phyloP scores from a whole-genome alignment of 2,888 invertebrate species.

The Himalopsyche kuldschensis region DNA sequence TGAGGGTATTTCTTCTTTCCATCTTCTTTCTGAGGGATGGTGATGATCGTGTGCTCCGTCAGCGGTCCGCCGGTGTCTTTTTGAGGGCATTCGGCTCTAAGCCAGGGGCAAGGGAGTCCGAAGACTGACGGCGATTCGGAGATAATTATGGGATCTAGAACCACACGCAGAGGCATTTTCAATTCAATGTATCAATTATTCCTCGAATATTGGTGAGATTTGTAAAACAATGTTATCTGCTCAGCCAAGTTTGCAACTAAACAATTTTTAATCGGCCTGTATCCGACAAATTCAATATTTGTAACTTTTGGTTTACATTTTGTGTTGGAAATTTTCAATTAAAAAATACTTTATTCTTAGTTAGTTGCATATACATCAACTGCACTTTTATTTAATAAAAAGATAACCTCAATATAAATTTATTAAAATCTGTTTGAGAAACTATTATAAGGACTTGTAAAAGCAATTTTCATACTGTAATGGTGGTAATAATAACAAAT shows the following conservation, averaged over 20 bases:
- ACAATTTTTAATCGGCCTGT: no score
- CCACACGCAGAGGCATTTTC: constrained; percentile 55
- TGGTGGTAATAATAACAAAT: background rate
- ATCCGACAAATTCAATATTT: no score
- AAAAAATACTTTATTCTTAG: no score
- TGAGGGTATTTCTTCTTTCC: constrained; percentile 61
- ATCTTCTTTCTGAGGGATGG: constrained; percentile 60
- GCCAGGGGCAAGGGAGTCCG: constrained; percentile 45
- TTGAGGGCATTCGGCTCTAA: constrained; percentile 36
- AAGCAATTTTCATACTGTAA: background rate
- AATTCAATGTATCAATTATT: background rate
- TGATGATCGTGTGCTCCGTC: constrained; percentile 53
- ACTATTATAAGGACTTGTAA: background rate
- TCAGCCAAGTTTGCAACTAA: no score
- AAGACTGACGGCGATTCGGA: constrained; percentile 51
- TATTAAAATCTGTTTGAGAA: no score
- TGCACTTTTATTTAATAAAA: no score
- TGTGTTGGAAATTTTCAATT: background rate
- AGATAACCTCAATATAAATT: no score
- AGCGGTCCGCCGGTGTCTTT: constrained; percentile 15
- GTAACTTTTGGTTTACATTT: background rate
- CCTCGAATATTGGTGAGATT: no score
- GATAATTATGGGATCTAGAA: constrained; percentile 59
- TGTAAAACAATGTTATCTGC: no score
- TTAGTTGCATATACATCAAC: no score